phyloP scores from a whole-genome alignment of 2,797 vertebrate genomes.

The Helarctos malayanus region DNA sequence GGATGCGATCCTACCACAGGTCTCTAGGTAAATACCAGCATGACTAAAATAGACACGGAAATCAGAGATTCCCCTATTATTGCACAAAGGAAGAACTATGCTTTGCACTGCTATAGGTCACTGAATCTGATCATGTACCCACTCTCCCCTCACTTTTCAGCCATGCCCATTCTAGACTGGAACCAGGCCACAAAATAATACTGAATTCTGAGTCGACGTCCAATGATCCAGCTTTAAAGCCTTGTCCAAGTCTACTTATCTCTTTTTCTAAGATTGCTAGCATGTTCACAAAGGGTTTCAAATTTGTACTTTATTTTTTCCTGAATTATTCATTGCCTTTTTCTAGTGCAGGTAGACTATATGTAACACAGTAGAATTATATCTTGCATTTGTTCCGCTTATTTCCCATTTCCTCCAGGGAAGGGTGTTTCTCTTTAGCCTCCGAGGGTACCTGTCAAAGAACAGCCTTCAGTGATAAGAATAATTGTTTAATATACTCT shows the following conservation, averaged over 20 bases:
- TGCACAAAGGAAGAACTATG: not conserved
- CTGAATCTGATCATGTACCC: not conserved
- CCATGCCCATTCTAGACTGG: not conserved
- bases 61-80: not conserved
- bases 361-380: slow-evolving; percentile 75
- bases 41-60: not conserved
- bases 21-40: not conserved
- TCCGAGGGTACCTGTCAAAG: slow-evolving; percentile 76
- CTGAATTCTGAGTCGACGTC: slow-evolving; percentile 9
- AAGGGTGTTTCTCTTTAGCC: slow-evolving; percentile 78
- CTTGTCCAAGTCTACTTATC: slow-evolving; percentile 43
- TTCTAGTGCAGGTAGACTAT: slow-evolving; percentile 57
- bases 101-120: not conserved
- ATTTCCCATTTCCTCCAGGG: slow-evolving; percentile 74
- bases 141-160: not conserved
- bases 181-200: slow-evolving; percentile 20
- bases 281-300: slow-evolving; percentile 69
- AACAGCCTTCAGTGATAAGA: slow-evolving; percentile 77
- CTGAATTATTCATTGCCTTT: slow-evolving; percentile 84
- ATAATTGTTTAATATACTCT: slow-evolving; percentile 83
- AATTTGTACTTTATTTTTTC: slow-evolving; percentile 64
- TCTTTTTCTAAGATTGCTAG: slow-evolving; percentile 34
- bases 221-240: slow-evolving; percentile 57
- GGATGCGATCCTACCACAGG: not conserved
- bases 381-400: slow-evolving; percentile 68